Evolutionary conservation across 2,113 vertebrate species (phyloP), one percentile per base, ranked within the genome.

Genomic region (Chionis minor): DNA sequence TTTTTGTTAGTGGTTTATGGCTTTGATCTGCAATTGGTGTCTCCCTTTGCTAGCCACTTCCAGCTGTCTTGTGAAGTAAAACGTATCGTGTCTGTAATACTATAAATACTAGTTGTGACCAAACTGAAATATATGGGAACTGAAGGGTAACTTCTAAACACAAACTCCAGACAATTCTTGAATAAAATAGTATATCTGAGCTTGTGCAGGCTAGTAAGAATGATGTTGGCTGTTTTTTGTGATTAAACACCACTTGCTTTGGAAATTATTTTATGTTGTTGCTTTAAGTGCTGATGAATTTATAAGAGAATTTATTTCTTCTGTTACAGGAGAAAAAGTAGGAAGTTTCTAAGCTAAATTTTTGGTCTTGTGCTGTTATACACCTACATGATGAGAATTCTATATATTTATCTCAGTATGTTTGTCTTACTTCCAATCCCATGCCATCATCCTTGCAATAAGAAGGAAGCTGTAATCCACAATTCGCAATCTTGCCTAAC

Each of bases 21-120:
- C 81, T 96, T 93, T 97, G 83, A 96, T 91, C 79, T 84, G 75
- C 44, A 90, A 47, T 79, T 75, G 82, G 65, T 91, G 54, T 61
- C 62, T 95, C 44, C 49, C 70, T 40, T 28, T 93, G 75, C 78
- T 88, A 92, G 81, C 67, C 51, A 52, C 67, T 93, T 94, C 95
- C 72, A 86, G 89, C 90, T 91, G 88, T 80, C 70, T 20, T 79
- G 61, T 54, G 72, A 95, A 93, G 54, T 16, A 90, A 92, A 96
- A 79, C 79, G 44, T 89, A 40, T 69, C 38, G 58, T 92, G 77
- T 85, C 40, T 81, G 56, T 90, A 94, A 91, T 89, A 62, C 52
- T 49, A n/a, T 90, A 95, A 95, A 88, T 88, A 78, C 21, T 91
- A 95, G 85, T 69, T 81, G 69, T 74, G 67, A 81, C 40, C 66